phyloP scores from a whole-genome alignment of 2,888 invertebrate species.

The Xestia rhomboidea region DNA sequence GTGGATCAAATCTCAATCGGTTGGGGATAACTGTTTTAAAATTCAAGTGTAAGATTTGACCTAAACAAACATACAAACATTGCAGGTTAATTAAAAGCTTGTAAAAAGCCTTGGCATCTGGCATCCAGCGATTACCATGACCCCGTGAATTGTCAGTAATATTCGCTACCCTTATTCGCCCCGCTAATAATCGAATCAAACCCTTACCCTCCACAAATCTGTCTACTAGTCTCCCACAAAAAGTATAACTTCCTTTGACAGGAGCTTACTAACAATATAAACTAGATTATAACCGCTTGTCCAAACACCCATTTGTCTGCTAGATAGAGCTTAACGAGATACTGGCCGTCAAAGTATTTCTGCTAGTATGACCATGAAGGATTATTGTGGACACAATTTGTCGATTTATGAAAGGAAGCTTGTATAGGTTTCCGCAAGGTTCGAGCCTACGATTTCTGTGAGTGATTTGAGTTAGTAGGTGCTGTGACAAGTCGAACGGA shows the following conservation, averaged over 20 bases:
- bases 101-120: background rate
- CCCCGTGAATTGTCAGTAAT: background rate
- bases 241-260: slow-evolving; percentile 53
- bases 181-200: background rate
- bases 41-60: no score
- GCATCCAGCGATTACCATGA: background rate
- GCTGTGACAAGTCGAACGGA: slow-evolving; percentile 56
- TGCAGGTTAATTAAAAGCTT: no score
- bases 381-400: slow-evolving; percentile 61
- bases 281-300: slow-evolving; percentile 68
- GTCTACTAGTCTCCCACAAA: slow-evolving; percentile 28
- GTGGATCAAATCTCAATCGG: no score
- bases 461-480: slow-evolving; percentile 22
- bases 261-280: slow-evolving; percentile 62
- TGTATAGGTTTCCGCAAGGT: slow-evolving; percentile 27
- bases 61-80: no score
- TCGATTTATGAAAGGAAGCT: slow-evolving; percentile 39
- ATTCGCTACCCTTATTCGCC: background rate
- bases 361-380: slow-evolving; percentile 51
- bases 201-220: slow-evolving; percentile 15
- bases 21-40: no score
- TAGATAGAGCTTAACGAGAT: slow-evolving; percentile 67
- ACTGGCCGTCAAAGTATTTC: slow-evolving; percentile 56
- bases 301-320: slow-evolving; percentile 71
- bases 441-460: slow-evolving; percentile 18